Base-by-base conservation (phyloP, 2,888 invertebrate species). In the Ichneumoninae sp. region DNA sequence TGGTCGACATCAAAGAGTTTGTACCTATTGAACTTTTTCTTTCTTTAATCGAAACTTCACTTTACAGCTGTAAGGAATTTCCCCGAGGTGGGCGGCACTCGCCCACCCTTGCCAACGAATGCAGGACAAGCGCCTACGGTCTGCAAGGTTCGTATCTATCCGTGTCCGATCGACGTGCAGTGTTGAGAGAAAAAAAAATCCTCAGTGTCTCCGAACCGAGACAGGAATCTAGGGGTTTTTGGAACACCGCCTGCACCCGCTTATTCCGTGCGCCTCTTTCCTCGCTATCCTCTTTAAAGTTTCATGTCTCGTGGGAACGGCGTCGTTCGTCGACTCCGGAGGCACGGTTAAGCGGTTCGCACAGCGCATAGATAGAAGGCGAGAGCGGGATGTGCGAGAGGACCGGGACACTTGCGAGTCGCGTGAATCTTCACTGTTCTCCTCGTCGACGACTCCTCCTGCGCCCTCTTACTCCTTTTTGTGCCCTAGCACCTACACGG, bases 301-400 rank as follows among this genome's bases (percentile, higher is more conserved):
- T 88, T 89, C 90, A 89, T 88, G 87, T 87, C 87, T 87, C 85
- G 87, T 88, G 89, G 88, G 88, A 90, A 89, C 86, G 82, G 87
- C 83, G 80, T 88, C 86, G 90, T 81, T 82, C 74, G 79, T 75
- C 79, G 68, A 70, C 70, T 74, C 69, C n/a, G 36, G 68, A 78
- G 69, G 66, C 86, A 87, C 86, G 85, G 86, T 87, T 88, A 89
- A 88, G 86, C 88, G 86, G 83, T 88, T 83, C 87, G 83, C 85
- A 89, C 88, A 85, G 83, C 69, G 52, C 30, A 54, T 19, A 54
- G 71, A 47, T 47, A 4, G 44, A 47, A 16, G 44, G 5, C 36
- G 33, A 52, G n/a, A 52, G n/a, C n/a, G 26, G 40, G 36, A 63
- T 52, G 52, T 54, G 68, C 54, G 82, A 85, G 86, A 30, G 83